A percentile compares a stretch with the other conserved stretches of the same genome.
These are phyloP conservation scores for Crotalus helleri DNA, from an alignment of 2,113 vertebrate genomes.

Conservation along the genomic window DNA sequence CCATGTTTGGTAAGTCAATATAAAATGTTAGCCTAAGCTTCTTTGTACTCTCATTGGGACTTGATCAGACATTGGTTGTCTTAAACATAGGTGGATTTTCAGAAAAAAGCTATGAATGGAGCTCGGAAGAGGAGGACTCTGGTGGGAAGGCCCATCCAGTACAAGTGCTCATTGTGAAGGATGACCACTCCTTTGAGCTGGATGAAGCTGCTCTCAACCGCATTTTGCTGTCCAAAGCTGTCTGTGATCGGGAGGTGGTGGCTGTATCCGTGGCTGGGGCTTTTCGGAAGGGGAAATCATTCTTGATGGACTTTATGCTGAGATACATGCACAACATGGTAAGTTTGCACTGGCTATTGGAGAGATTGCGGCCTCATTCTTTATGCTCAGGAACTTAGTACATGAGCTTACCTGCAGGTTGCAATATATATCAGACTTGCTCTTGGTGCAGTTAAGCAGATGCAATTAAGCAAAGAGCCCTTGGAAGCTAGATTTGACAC, in stretches of 20 bases:
- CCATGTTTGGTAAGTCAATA: background rate
- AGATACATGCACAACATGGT: constrained; percentile 98
- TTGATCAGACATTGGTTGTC: background rate
- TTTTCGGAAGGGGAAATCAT: constrained; percentile 97
- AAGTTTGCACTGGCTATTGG: constrained; percentile 55
- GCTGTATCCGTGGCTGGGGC: constrained; percentile 95
- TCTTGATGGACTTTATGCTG: constrained; percentile 99
- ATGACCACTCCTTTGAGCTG: constrained; percentile 96
- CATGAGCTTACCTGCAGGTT: background rate
- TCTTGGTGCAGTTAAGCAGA: background rate
- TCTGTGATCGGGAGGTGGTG: constrained; percentile 91
- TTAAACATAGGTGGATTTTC: constrained; percentile 74
- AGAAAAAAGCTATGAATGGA: constrained; percentile 90
- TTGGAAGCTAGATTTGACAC: background rate
- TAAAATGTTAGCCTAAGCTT: background rate
- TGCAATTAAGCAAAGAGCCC: background rate
- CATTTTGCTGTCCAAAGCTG: constrained; percentile 88
- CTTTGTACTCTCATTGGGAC: background rate
- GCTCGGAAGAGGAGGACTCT: constrained; percentile 91
- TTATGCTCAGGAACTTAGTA: background rate
- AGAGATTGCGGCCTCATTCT: background rate
- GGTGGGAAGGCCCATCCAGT: constrained; percentile 88
- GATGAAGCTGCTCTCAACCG: constrained; percentile 88
- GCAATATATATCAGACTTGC: background rate
- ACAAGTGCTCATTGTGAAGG: constrained; percentile 93